These are phyloP conservation scores for Lucifuga dentata DNA, from an alignment of 2,113 vertebrate species.

Conservation along the genomic window DNA sequence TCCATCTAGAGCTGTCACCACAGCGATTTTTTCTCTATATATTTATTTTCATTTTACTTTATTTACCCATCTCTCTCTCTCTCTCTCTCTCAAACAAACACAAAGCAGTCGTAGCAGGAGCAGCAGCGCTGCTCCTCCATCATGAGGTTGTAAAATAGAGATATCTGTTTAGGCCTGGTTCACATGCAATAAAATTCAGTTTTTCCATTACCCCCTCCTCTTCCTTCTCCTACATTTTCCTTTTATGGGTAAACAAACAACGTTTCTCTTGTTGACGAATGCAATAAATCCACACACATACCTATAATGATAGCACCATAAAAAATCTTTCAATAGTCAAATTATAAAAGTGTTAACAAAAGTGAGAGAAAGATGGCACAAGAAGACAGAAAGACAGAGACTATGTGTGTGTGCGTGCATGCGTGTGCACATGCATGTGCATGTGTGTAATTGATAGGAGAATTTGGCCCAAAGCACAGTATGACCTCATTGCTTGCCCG, in stretches of 20 bases:
- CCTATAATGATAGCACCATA: neutral
- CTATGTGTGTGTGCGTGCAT: constrained; percentile 9
- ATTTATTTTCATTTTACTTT: constrained; percentile 36
- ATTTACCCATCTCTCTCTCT: constrained; percentile 22
- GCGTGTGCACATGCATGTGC: constrained; percentile 17
- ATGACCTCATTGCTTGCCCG: constrained; percentile 71
- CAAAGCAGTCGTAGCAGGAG: constrained; percentile 54
- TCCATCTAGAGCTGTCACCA: constrained; percentile 34
- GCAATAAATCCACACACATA: constrained; percentile 35
- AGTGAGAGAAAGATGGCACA: constrained; percentile 1
- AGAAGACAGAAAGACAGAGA: neutral
- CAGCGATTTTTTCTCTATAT: constrained; percentile 1
- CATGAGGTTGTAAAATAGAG: constrained; percentile 53
- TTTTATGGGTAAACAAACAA: constrained; percentile 65
- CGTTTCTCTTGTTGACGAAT: constrained; percentile 46
- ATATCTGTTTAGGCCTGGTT: constrained; percentile 55
- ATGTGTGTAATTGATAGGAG: constrained; percentile 64
- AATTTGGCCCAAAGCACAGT: constrained; percentile 56
- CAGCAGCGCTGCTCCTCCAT: constrained; percentile 53
- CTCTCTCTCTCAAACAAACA: constrained; percentile 34
- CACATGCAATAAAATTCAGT: constrained; percentile 55
- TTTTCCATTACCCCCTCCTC: constrained; percentile 47
- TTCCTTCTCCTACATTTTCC: neutral
- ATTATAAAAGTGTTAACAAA: no score
- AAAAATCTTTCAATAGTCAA: no score